Conservation (phyloP, 2,888 invertebrate species). For the Eupithecia centaureata region DNA sequence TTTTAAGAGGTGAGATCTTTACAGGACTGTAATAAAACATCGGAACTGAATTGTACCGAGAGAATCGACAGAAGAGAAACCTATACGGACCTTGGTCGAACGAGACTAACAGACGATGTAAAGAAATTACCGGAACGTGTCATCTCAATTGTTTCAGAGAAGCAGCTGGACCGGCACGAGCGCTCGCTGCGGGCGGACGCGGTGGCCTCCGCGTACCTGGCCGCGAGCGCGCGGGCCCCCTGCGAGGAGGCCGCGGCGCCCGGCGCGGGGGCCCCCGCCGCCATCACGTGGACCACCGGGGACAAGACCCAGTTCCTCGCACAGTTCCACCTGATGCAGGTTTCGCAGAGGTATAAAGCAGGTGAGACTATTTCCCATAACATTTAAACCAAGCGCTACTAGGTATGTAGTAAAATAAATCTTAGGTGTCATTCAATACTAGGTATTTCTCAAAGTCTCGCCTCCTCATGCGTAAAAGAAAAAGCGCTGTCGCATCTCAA, state of each 20-base stretch:
- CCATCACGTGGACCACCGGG: background rate
- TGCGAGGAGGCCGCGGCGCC: constrained; percentile 56
- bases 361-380: constrained; percentile 70
- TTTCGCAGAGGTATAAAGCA: constrained; percentile 82
- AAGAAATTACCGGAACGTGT: background rate
- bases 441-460: background rate
- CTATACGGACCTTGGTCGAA: background rate
- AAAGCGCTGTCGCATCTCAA: background rate
- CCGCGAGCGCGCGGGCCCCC: constrained; percentile 65
- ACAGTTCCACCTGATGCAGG: constrained; percentile 82
- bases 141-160: constrained; percentile 54
- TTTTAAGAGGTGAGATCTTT: constrained; percentile 83
- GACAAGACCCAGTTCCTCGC: constrained; percentile 77
- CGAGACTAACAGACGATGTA: background rate
- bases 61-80: background rate
- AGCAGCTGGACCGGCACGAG: constrained; percentile 85
- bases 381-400: background rate
- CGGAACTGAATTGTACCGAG: background rate
- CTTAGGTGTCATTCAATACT: background rate
- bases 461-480: background rate
- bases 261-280: background rate
- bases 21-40: background rate
- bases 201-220: constrained; percentile 78
- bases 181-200: constrained; percentile 79
- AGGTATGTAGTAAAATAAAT: background rate